These are phyloP conservation scores for Neomonachus schauinslandi DNA, from an alignment of 2,113 vertebrate genomes.

Conservation along the genomic window DNA sequence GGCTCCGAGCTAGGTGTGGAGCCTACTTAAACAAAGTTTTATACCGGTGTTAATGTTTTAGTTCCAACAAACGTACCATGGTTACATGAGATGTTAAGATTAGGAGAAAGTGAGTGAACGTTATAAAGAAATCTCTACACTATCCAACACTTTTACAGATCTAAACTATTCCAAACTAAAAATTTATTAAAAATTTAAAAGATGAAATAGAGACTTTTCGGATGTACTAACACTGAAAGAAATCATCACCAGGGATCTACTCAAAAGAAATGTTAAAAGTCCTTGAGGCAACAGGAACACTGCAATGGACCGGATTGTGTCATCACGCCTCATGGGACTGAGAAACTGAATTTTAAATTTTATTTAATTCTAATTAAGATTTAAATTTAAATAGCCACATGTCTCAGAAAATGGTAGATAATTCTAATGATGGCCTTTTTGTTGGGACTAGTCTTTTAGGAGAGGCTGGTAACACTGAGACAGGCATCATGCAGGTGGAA, in stretches of 20 bases:
- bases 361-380: constrained; percentile 47
- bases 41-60: background rate
- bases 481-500: background rate
- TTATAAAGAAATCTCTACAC: background rate
- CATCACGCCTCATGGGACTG: background rate
- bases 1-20: fast-evolving
- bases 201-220: background rate
- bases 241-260: background rate
- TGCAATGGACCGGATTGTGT: background rate
- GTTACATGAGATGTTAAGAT: background rate
- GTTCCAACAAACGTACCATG: background rate
- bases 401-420: background rate
- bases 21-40: background rate
- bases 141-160: background rate
- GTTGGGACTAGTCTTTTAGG: background rate
- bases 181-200: background rate
- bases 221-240: background rate
- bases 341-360: constrained; percentile 32
- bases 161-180: background rate
- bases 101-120: background rate
- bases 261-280: background rate
- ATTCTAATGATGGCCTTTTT: constrained; percentile 22
- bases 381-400: constrained; percentile 19
- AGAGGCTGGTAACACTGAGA: background rate
- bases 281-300: background rate